Percentiles rank a stretch among this genome's conserved stretches.
phyloP scores from a whole-genome alignment of 2,113 vertebrate genomes.

The Gnathonemus longibarbis region DNA sequence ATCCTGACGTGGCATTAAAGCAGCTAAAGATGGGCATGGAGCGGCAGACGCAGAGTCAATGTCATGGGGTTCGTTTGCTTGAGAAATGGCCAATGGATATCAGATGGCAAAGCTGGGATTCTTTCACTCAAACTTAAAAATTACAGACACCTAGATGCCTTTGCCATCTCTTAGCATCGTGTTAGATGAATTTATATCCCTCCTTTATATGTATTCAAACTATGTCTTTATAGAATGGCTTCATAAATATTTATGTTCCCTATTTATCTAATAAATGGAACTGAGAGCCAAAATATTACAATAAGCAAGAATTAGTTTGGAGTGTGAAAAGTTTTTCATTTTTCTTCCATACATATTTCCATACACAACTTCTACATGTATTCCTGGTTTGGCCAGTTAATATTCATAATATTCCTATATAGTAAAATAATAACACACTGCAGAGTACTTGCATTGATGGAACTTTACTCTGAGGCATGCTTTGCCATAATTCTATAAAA shows the following conservation, averaged over 20 bases:
- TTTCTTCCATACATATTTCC: not conserved
- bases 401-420: not conserved
- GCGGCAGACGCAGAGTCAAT: not conserved
- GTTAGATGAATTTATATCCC: not conserved
- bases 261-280: not conserved
- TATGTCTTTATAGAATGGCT: conserved; percentile 33
- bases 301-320: not conserved
- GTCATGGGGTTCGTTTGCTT: not conserved
- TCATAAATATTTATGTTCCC: conserved; percentile 49
- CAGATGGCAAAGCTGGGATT: not conserved
- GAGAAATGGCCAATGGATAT: not conserved
- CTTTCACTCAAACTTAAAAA: not conserved
- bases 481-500: not conserved
- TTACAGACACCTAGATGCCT: not conserved
- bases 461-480: not conserved
- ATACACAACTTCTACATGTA: not conserved
- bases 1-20: not conserved
- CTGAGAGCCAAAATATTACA: not conserved
- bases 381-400: not conserved
- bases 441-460: not conserved
- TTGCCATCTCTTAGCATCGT: not conserved
- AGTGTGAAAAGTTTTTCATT: not conserved
- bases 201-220: not conserved
- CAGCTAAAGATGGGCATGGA: not conserved
- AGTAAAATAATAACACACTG: not conserved